Evolutionary conservation across 2,797 vertebrate genomes (phyloP), one percentile per base, ranked within the genome.

Genomic region (Gallinago stenura): DNA sequence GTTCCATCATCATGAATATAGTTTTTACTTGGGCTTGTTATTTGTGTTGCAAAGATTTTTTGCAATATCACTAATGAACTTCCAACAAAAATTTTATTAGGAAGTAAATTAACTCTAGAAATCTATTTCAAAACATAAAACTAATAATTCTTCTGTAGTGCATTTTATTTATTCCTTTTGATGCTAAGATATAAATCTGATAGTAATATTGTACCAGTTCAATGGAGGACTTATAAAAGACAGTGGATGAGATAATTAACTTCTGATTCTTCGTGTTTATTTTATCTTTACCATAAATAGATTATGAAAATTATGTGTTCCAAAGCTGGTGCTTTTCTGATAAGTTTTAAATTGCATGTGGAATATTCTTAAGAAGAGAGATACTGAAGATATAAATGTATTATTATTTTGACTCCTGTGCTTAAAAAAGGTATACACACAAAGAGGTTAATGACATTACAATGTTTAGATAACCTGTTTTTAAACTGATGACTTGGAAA

Each of bases 401-500:
- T 62, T 68, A 31, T 73, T 78, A 30, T 83, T 93, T 91, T 53
- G 15, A 53, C 18, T 91, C 12, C 6, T 45, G 31, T 79, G 73
- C 37, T 94, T 93, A 81, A 58, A 94, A 94, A 58, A 22, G 9
- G 5, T 46, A 30, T 26, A n/a, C 2, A 21, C 24, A 87, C 60
- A 43, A 70, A 83, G 43, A 84, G 20, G 41, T 87, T 93, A 92
- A 91, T 19, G 31, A 31, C 43, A 68, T 21, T 60, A 60, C 51
- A 57, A 53, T 87, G 78, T 94, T 79, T 88, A 83, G 86, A 92
- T 80, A 95, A 93, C 45, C 78, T 64, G 7, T 70, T 95, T 96
- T 85, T 77, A 94, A 95, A 78, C 43, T 82, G 66, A 64, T 93
- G 88, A 75, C 82, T 93, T 84, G 68, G 82, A 95, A 95, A 78